Percentiles rank a stretch among this genome's conserved stretches.
Conservation (phyloP, 2,113 vertebrate genomes). For the Ptilonorhynchus violaceus region DNA sequence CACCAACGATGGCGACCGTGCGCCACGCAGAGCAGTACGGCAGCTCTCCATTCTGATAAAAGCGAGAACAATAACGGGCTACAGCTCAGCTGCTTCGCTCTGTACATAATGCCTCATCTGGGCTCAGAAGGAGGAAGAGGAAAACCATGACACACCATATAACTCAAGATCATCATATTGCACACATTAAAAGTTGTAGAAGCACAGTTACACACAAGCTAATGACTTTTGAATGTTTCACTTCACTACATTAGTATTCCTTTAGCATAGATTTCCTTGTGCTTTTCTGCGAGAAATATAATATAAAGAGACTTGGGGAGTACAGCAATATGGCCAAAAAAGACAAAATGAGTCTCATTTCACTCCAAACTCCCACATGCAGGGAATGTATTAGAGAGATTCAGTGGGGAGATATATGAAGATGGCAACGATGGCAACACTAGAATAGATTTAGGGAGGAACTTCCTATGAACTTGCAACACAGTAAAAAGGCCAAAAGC, state of each 20-base stretch:
- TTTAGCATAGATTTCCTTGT: constrained; percentile 40
- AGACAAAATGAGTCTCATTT: constrained; percentile 51
- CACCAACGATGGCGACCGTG: fast-evolving
- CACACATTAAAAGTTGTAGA: constrained; percentile 15
- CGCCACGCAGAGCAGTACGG: not conserved
- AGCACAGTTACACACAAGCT: constrained; percentile 34
- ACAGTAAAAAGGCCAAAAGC: not conserved
- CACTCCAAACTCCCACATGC: constrained; percentile 37
- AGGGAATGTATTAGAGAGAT: not conserved
- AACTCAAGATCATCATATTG: constrained; percentile 13
- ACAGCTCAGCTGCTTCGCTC: not conserved
- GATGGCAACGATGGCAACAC: not conserved
- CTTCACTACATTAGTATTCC: constrained; percentile 48
- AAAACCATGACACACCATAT: not conserved
- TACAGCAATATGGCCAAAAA: constrained; percentile 47
- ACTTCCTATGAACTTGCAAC: not conserved
- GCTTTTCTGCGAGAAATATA: constrained; percentile 11
- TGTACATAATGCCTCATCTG: not conserved
- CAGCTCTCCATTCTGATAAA: not conserved
- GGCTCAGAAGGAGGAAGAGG: not conserved
- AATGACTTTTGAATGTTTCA: constrained; percentile 48
- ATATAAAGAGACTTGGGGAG: constrained; percentile 50
- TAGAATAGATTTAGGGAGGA: not conserved
- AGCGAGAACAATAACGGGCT: not conserved
- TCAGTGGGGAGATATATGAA: constrained; percentile 20